Base-by-base conservation (phyloP, 2,113 vertebrate species). In the Furnarius figulus region DNA sequence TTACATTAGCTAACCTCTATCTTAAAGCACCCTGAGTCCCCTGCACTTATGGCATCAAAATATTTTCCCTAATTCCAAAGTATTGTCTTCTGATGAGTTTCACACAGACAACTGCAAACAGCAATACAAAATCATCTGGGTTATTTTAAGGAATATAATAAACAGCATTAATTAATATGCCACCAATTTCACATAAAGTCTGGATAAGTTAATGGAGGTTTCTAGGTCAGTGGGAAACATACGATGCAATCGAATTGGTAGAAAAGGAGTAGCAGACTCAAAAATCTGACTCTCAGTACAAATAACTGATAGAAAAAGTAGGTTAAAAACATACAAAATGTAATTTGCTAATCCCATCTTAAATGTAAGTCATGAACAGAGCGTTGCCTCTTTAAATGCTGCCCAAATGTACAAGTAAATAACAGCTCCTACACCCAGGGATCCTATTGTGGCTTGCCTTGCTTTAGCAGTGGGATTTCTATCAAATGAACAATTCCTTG, bases 161-260 rank as follows among this genome's bases (percentile, higher is more conserved):
- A 59, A 59, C 10, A 35, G 24, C 9, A 7, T 35, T 23, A 59
- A 59, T 59, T 35, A 24, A 24, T 22, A 35, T 10, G 40, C 35
- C 55, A 47, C 52, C 28, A 37, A 72, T 82, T 52, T 61, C 49
- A 61, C 15, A 31, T 11, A 23, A 42, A 80, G 62, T 17, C 82
- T 80, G 56, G 78, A 42, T 13, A 76, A 58, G 37, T 50, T 63
- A 78, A 81, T 19, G 84, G n/a, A 89, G 84, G 84, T 97, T 97
- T 97, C 80, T 93, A 91, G 95, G 92, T 96, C 96, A 96, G 28
- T 39, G 56, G 83, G 49, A 85, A 86, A 66, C 61, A 72, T 3
- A 12, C 8, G 55, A 83, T 42, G 35, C 0, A 33, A 89, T 2
- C 30, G 46, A 88, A 73, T 56, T 72, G 27, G 44, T 18, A 74